Conservation (phyloP, 2,888 invertebrate species). For the Rhorus exstirpatorius region DNA sequence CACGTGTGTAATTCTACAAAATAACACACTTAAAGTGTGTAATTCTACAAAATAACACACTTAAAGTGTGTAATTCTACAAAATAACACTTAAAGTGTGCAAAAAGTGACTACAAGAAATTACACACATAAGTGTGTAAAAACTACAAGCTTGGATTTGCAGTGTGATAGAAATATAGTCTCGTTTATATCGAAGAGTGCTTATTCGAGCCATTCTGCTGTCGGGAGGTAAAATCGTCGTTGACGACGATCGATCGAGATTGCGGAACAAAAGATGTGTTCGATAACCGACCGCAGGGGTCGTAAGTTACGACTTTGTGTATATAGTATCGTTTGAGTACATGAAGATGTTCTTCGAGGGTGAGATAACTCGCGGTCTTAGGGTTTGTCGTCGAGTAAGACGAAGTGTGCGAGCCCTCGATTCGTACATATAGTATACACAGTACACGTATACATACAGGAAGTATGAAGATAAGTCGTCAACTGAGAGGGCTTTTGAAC, state of each 20-base stretch:
- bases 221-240: neutral
- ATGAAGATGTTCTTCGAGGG: constrained; percentile 42
- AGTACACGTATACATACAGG: constrained; percentile 19
- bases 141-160: too few relatives aligned
- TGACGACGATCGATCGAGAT: constrained; percentile 31
- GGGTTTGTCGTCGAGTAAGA: constrained; percentile 45
- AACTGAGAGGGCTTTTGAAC: constrained; percentile 39
- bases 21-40: too few relatives aligned
- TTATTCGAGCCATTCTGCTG: too few relatives aligned
- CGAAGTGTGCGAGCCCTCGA: constrained; percentile 33
- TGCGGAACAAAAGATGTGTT: neutral
- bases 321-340: constrained; percentile 12
- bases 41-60: too few relatives aligned
- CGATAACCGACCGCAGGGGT: constrained; percentile 8
- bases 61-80: too few relatives aligned
- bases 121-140: too few relatives aligned
- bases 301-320: constrained; percentile 20
- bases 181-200: too few relatives aligned
- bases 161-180: neutral
- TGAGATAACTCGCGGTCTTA: constrained; percentile 49
- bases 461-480: constrained; percentile 55
- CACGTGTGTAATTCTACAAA: too few relatives aligned
- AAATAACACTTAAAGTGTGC: too few relatives aligned
- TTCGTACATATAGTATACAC: constrained; percentile 11
- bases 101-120: too few relatives aligned